Percentiles rank a stretch among this genome's conserved stretches.
These are phyloP conservation scores for Drosophila athabasca DNA, from an alignment of 1,140 invertebrate species.

Conservation along the genomic window DNA sequence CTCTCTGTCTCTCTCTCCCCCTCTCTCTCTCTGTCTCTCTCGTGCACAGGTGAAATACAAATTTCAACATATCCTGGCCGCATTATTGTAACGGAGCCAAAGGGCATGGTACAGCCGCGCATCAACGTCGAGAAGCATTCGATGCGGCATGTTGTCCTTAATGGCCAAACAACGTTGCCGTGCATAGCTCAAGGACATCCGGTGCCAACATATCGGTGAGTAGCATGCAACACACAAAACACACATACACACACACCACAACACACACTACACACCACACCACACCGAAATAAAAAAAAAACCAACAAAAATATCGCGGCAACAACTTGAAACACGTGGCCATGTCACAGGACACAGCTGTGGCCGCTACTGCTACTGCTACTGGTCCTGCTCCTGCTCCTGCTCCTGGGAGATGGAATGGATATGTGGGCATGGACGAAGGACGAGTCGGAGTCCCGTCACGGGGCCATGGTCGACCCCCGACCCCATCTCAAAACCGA, in stretches of 20 bases:
- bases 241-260: conserved; percentile 35
- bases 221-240: conserved; percentile 41
- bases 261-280: conserved; percentile 14
- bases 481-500: conserved; percentile 24
- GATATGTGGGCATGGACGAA: not conserved
- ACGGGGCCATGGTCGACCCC: conserved; percentile 9
- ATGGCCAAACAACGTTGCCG: conserved; percentile 89
- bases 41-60: conserved; percentile 86
- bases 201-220: conserved; percentile 89
- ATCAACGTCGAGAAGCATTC: conserved; percentile 89
- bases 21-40: conserved; percentile 1
- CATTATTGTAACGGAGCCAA: conserved; percentile 88
- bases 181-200: conserved; percentile 91
- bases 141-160: conserved; percentile 86
- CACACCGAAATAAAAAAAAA: conserved; percentile 30
- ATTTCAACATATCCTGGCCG: conserved; percentile 87
- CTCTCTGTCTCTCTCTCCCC: conserved; percentile 1
- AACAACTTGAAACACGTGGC: conserved; percentile 51
- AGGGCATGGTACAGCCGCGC: conserved; percentile 88
- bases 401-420: not conserved
- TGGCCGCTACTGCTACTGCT: not conserved
- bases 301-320: conserved; percentile 37
- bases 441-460: not conserved
- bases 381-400: too few relatives aligned
- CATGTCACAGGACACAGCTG: conserved; percentile 49